phyloP scores from a whole-genome alignment of 30 jellyfish, hydroid and myxozoan genomes.

The Hydractinia echinata region DNA sequence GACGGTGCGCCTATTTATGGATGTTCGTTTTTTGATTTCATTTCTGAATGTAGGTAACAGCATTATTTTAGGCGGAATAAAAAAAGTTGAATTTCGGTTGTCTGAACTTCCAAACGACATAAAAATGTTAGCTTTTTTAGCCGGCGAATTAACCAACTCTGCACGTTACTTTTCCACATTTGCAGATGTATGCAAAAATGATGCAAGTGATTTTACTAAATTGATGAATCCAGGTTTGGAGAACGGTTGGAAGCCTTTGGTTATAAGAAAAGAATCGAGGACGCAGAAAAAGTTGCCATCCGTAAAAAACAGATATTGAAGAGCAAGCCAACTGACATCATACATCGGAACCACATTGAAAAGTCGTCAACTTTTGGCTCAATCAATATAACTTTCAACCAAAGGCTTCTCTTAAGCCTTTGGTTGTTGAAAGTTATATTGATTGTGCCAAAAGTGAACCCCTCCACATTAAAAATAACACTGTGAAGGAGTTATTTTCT shows the following conservation, averaged over 20 bases:
- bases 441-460: neutral
- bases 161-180: constrained; percentile 5
- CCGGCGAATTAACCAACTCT: constrained; percentile 7
- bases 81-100: neutral
- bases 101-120: no score
- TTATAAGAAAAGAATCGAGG: neutral
- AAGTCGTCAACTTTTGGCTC: no score
- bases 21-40: neutral
- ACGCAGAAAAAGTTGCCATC: neutral
- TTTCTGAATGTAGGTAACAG: neutral
- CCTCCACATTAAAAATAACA: neutral
- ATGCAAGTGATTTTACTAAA: neutral
- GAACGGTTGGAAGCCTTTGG: neutral
- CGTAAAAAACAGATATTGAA: neutral
- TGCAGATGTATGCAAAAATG: neutral
- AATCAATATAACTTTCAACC: no score
- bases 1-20: neutral
- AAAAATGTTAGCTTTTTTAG: neutral
- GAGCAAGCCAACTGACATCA: no score
- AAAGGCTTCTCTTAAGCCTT: no score
- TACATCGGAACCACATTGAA: no score
- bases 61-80: accelerated
- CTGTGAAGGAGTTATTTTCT: neutral
- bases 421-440: neutral
- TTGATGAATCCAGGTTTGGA: no score